A percentile compares a stretch with the other conserved stretches of the same genome.
Conservation (phyloP, 2,888 invertebrate species). For the Adineta ricciae region DNA sequence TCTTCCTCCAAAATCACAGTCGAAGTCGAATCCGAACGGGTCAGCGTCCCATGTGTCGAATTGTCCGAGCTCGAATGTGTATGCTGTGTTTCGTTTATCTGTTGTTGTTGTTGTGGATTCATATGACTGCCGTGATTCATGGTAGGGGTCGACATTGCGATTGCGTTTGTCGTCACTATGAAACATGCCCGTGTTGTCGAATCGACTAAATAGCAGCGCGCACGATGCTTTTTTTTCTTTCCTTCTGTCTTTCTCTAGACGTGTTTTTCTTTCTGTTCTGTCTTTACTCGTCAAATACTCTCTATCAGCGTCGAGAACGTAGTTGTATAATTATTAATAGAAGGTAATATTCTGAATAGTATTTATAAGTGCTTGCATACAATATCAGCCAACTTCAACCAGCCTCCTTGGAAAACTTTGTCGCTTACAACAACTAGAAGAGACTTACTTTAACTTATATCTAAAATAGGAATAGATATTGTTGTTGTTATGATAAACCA, state of each 20-base stretch:
- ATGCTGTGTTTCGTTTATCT: neutral
- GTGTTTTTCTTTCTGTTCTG: neutral
- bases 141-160: constrained; percentile 9
- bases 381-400: neutral
- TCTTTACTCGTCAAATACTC: neutral
- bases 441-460: neutral
- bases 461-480: no score
- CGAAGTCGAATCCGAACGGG: constrained; percentile 14
- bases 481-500: no score
- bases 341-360: neutral
- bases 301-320: neutral
- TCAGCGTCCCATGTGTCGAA: neutral
- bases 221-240: neutral
- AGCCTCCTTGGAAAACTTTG: neutral
- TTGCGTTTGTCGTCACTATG: constrained; percentile 4
- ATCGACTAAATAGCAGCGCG: neutral
- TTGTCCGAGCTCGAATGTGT: constrained; percentile 4
- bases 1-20: neutral
- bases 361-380: neutral
- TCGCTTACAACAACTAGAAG: neutral
- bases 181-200: neutral
- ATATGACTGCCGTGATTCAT: neutral
- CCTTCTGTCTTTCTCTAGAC: neutral
- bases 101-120: neutral
- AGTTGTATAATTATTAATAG: neutral